Base-by-base conservation (phyloP, 1,140 invertebrate species). In the Drosophila neocordata region DNA sequence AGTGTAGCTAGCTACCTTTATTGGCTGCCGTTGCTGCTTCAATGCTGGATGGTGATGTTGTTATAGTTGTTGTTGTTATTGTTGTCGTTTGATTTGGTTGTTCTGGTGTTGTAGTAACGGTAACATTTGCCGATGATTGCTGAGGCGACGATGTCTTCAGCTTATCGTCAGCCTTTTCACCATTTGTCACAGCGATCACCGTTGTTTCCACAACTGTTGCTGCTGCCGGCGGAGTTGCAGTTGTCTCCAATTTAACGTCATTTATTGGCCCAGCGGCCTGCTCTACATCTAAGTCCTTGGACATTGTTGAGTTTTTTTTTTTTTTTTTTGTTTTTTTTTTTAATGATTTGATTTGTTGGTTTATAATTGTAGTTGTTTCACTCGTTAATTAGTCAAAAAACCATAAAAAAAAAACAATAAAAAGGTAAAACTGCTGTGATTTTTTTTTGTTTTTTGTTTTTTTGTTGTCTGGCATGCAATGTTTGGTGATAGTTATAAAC, bases 251-350 rank as follows among this genome's bases (percentile, higher is more conserved):
- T 65, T 79, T 79, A n/a, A 68, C 58, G 62, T 84, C 81, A 15
- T 63, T 69, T 3, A 52, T 64, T 65, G 61, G 27, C 41, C 41
- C 18, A 11, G 56, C 44, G 44, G 83, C 83, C 79, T 88, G 83
- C 65, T 87, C 83, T 44, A 87, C 57, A 61, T 88, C 76, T 63
- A 78, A 51, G 37, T 84, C 75, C 79, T 88, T 87, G 38, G 82
- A 79, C 82, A 87, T 85, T 35, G 58, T 57, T 62, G 53, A 56
- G 4, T 55, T 70, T 66, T 59, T 9, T 56, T 56, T 7, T 41
- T 65, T 83, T 18, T 15, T 13, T 18, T 41, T 41, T 41, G 13
- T 7, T 18, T 44, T 15, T 44, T 44, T 6, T 13, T 44, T 44
- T 44, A 6, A n/a, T n/a, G n/a, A n/a, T n/a, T n/a, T n/a, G n/a